A percentile compares a stretch with the other conserved stretches of the same genome.
Evolutionary conservation across 2,797 vertebrate genomes (phyloP).

Genomic region (Sebastolobus alascanus): DNA sequence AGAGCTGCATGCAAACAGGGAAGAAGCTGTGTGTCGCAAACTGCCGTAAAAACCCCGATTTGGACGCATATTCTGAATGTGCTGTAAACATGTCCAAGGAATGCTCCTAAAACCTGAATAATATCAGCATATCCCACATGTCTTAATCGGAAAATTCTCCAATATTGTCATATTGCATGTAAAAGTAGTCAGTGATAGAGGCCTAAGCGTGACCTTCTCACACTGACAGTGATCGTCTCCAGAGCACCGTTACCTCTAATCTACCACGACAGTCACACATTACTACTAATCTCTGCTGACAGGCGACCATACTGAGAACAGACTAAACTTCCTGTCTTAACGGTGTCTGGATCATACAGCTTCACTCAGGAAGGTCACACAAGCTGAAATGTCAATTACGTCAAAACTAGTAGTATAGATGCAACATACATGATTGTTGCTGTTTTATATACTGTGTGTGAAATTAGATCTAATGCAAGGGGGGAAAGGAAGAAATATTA

Average conservation of each 20-base stretch:
- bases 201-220: conserved; percentile 61
- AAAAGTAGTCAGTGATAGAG: conserved; percentile 29
- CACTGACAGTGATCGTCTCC: conserved; percentile 72
- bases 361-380: conserved; percentile 35
- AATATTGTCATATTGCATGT: neutral
- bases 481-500: neutral
- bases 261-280: conserved; percentile 74
- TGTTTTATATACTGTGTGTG: neutral
- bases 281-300: conserved; percentile 71
- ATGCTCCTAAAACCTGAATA: neutral
- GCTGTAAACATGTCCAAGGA: neutral
- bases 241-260: conserved; percentile 73
- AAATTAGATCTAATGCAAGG: neutral
- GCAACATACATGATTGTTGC: neutral
- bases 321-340: conserved; percentile 79
- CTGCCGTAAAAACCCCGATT: neutral
- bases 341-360: conserved; percentile 53
- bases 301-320: conserved; percentile 61
- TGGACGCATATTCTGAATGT: neutral
- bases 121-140: neutral
- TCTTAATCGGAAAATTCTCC: neutral
- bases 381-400: conserved; percentile 30
- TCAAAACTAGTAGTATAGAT: neutral
- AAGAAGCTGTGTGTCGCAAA: too few relatives aligned
- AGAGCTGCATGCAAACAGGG: too few relatives aligned